Conservation (phyloP, 2,113 vertebrate species). For the Ariopsis seemanni region DNA sequence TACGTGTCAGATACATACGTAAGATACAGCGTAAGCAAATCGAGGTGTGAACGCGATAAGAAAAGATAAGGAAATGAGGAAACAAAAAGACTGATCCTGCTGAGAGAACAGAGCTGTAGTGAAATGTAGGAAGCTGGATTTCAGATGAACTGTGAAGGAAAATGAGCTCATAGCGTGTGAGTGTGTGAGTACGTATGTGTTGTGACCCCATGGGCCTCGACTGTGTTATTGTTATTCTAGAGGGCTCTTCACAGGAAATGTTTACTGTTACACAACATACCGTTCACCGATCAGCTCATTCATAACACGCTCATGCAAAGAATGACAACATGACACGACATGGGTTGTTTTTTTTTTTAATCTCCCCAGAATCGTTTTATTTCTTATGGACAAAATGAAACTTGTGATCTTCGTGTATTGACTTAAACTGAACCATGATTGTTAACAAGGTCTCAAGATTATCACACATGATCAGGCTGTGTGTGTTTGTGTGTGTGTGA, state of each 20-base stretch:
- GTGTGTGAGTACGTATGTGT: not conserved
- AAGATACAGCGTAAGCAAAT: not conserved
- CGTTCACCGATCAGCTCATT: slow-evolving; percentile 14
- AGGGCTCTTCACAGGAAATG: slow-evolving; percentile 28
- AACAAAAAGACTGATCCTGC: not conserved
- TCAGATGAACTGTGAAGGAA: slow-evolving; percentile 4
- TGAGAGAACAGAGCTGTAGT: not conserved
- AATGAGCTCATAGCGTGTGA: not conserved
- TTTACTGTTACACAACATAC: slow-evolving; percentile 21
- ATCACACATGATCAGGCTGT: not conserved
- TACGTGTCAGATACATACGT: not conserved
- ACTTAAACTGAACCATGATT: not conserved
- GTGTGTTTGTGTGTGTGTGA: slow-evolving; percentile 14
- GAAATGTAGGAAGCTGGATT: slow-evolving; percentile 12
- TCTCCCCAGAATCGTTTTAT: not conserved
- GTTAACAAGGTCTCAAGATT: not conserved
- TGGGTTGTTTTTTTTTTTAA: not conserved
- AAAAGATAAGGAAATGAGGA: not conserved
- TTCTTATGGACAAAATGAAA: not conserved
- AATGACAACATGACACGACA: not conserved
- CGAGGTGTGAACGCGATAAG: not conserved
- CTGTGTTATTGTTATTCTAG: slow-evolving; percentile 37
- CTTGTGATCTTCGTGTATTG: not conserved
- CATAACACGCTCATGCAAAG: not conserved
- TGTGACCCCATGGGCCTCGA: slow-evolving; percentile 1